Base-by-base conservation (phyloP, 2,797 vertebrate species). In the Hemitrygon akajei region DNA sequence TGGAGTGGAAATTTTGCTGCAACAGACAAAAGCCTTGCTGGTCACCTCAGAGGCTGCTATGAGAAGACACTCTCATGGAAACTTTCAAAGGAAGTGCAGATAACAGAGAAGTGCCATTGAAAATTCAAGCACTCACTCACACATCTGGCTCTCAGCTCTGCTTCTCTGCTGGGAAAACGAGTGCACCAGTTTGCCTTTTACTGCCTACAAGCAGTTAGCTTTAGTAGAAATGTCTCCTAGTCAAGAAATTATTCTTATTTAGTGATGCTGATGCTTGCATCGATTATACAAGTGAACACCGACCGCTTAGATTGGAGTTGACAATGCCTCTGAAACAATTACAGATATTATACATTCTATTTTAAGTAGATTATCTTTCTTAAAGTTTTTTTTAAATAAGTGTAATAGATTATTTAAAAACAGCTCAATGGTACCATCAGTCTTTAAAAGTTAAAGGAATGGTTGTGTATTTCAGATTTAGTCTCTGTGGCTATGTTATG, bases 1-100 rank as follows among this genome's bases (percentile, higher is more conserved):
- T 97, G 98, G 97, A 98, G 98, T 98, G 98, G 98, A 99, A 99
- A 98, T 96, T 96, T 96, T 97, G 97, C 97, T 96, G 95, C 96
- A 95, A 94, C 94, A 95, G 95, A 98, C 98, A 99, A 97, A 96
- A 95, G 96, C 95, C 25, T 95, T 95, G 94, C 93, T 93, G 96
- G 96, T 96, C 97, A 97, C 97, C 97, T 97, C 96, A 93, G 96
- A 97, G 95, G 96, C 95, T 96, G 97, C 97, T 96, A 97, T 96
- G 97, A 96, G 97, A 97, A 97, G 96, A 94, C 96, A 0, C 94
- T 95, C 95, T 97, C 96, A 95, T 95, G 93, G 63, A 94, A 95
- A 96, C 96, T 97, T 97, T 96, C 96, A 97, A 97, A 97, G 96
- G 95, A 96, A 96, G 96, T 89, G 30, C 94, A 96, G 95, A 96